A percentile compares a stretch with the other conserved stretches of the same genome.
phyloP scores from a whole-genome alignment of 2,113 vertebrate species.

The Eleginops maclovinus region DNA sequence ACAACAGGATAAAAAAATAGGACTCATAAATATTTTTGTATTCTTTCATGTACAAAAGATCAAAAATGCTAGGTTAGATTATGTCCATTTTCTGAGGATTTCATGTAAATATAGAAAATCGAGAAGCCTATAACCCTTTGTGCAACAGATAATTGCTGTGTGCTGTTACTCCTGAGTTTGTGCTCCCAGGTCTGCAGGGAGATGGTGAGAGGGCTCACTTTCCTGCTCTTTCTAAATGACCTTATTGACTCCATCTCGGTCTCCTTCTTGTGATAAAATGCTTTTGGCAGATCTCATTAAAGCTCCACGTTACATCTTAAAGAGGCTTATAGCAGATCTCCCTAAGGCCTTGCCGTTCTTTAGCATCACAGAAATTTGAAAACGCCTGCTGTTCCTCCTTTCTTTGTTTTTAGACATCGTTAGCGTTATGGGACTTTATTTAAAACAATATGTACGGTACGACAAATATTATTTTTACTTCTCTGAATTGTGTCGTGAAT shows the following conservation, averaged over 20 bases:
- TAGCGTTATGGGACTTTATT: not conserved
- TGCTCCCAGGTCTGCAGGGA: constrained; percentile 45
- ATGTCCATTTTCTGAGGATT: not conserved
- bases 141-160: constrained; percentile 43
- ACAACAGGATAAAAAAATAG: too few relatives aligned
- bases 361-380: constrained; percentile 63
- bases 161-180: constrained; percentile 20
- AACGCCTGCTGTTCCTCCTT: constrained; percentile 22
- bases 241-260: constrained; percentile 68
- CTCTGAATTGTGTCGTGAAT: too few relatives aligned
- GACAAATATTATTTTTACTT: too few relatives aligned
- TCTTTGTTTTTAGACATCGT: constrained; percentile 30
- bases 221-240: constrained; percentile 62
- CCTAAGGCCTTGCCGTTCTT: constrained; percentile 57
- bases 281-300: constrained; percentile 78
- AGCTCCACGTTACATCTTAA: constrained; percentile 59
- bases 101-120: not conserved
- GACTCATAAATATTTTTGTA: too few relatives aligned
- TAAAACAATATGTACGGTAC: too few relatives aligned
- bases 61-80: too few relatives aligned
- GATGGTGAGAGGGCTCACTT: constrained; percentile 41
- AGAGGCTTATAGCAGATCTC: constrained; percentile 58
- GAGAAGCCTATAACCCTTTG: constrained; percentile 21
- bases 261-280: constrained; percentile 70
- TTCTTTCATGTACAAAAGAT: too few relatives aligned